Percentiles rank a stretch among this genome's conserved stretches.
Conservation (phyloP, 2,888 invertebrate genomes). For the Agrilus mali region DNA sequence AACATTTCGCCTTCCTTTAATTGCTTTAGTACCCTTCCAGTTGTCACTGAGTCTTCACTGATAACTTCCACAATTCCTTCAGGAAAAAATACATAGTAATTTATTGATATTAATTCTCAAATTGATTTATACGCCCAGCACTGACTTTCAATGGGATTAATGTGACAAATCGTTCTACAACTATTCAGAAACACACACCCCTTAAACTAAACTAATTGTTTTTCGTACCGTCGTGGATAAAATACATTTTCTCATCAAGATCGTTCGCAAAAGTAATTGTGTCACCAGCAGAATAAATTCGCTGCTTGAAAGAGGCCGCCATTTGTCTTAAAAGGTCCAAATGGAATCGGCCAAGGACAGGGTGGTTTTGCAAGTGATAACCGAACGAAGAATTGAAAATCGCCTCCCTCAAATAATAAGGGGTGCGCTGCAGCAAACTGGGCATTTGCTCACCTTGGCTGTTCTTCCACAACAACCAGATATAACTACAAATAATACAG, state of each 20-base stretch:
- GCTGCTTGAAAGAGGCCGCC: slow-evolving; percentile 12
- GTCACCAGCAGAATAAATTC: slow-evolving; percentile 17
- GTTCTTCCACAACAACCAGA: slow-evolving; percentile 10
- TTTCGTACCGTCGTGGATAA: slow-evolving; percentile 13
- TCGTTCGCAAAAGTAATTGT: slow-evolving; percentile 17
- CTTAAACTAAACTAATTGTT: no score
- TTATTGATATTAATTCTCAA: no score
- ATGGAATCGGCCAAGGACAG: slow-evolving; percentile 15
- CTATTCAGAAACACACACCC: no score
- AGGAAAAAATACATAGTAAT: no score
- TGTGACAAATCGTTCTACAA: no score
- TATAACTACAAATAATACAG: slow-evolving; percentile 4
- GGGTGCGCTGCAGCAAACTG: slow-evolving; percentile 14
- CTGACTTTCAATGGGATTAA: no score
- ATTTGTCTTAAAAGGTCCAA: slow-evolving; percentile 19
- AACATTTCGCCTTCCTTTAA: slow-evolving; percentile 12
- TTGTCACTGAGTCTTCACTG: slow-evolving; percentile 13
- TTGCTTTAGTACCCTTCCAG: slow-evolving; percentile 11
- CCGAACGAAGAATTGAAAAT: slow-evolving; percentile 19
- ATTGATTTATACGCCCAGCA: no score
- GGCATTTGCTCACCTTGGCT: slow-evolving; percentile 11
- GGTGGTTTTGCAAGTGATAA: slow-evolving; percentile 16
- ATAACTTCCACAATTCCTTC: slow-evolving; percentile 15
- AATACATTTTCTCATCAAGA: slow-evolving; percentile 20
- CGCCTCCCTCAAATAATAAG: slow-evolving; percentile 18